Base-by-base conservation (phyloP, 2,888 invertebrate species). In the Aethes cnicana region DNA sequence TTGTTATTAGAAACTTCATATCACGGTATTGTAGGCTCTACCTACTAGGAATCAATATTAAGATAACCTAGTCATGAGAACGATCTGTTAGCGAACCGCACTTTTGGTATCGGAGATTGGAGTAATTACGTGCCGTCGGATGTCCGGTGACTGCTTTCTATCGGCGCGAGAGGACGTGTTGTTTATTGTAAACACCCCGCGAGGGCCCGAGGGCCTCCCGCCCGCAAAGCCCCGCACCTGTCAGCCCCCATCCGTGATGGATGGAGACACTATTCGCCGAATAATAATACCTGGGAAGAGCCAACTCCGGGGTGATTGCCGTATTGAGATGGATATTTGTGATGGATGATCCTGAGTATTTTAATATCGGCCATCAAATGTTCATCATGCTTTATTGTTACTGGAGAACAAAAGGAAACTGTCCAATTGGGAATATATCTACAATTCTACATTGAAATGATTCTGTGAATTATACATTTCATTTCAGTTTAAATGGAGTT, bases 131-230 rank as follows among this genome's bases (percentile, higher is more conserved):
- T 54, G 53, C 49, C 63, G 59, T 35, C 30, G 39, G 42, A 21
- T 28, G 18, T 28, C 36, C 37, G 46, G 64, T 66, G 63, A 39
- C 23, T 21, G 62, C 58, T 60, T 61, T 64, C 55, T 60, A 53
- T 60, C 37, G 59, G 54, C 54, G 47, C 55, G 56, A 57, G 66
- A 61, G 56, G 57, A 68, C n/a, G 57, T 64, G 63, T 53, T 61
- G 60, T 68, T 69, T 73, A 74, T 68, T 69, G 68, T 66, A 74
- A 67, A 66, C 62, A 50, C 59, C 59, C 63, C 50, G 30, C 8
- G n/a, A 9, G 9, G 50, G 42, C 57, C 44, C 48, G 54, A n/a
- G n/a, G 42, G 46, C 47, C 53, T 47, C 50, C 53, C 37, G 2
- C 43, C 49, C 32, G 23, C 12, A 17, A 12, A 8, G 16, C 39